Percentiles rank a stretch among this genome's conserved stretches.
Conservation (phyloP, 2,888 invertebrate genomes). For the Amiota mariae region DNA sequence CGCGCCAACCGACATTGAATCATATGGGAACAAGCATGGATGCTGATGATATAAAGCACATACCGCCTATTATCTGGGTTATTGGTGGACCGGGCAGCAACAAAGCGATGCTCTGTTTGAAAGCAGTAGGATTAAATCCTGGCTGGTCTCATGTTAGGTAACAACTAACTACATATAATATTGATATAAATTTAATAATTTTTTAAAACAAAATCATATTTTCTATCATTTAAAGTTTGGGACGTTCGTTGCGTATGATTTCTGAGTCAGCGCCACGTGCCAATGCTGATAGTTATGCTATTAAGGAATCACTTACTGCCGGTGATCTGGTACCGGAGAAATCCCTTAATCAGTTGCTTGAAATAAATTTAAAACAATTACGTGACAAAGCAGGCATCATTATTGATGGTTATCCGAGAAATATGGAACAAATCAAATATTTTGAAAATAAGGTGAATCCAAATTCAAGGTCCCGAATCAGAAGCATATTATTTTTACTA, state of each 20-base stretch:
- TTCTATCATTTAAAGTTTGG: constrained; percentile 77
- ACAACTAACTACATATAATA: not conserved
- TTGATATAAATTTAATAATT: not conserved
- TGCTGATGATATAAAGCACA: constrained; percentile 46
- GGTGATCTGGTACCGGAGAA: constrained; percentile 89
- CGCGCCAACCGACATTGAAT: constrained; percentile 57
- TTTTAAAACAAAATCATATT: not conserved
- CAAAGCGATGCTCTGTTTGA: constrained; percentile 85
- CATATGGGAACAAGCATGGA: constrained; percentile 52
- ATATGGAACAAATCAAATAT: constrained; percentile 87
- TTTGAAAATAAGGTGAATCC: constrained; percentile 89
- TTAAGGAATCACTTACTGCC: constrained; percentile 81
- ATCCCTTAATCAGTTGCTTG: constrained; percentile 84
- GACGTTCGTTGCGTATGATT: constrained; percentile 83
- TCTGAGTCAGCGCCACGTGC: constrained; percentile 80
- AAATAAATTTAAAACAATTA: constrained; percentile 78
- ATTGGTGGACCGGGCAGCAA: constrained; percentile 94
- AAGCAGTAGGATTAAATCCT: constrained; percentile 80
- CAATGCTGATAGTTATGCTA: constrained; percentile 79
- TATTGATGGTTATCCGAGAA: constrained; percentile 95
- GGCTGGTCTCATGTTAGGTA: constrained; percentile 85
- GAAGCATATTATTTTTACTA: no score
- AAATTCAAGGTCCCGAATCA: no score
- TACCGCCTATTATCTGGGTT: constrained; percentile 77
- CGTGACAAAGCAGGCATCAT: constrained; percentile 84